These are phyloP conservation scores for Sprattus sprattus DNA, from an alignment of 2,113 vertebrate species.

Conservation along the genomic window DNA sequence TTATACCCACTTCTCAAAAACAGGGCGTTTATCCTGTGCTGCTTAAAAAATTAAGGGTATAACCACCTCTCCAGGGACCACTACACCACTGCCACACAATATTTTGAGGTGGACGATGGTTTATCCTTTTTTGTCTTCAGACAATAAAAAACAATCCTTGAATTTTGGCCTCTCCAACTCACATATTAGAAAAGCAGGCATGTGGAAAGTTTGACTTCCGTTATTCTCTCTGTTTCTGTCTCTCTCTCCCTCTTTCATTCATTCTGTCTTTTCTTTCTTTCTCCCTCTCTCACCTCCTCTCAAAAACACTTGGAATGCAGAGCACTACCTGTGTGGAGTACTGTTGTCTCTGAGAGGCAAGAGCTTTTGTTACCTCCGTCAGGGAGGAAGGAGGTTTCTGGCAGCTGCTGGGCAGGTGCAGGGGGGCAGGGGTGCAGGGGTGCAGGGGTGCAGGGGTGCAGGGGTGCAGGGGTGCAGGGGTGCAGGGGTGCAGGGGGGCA, in stretches of 20 bases:
- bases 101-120: background rate
- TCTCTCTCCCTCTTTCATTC: background rate
- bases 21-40: no score
- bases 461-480: slow-evolving; percentile 52
- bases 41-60: no score
- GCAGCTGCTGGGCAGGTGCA: slow-evolving; percentile 49
- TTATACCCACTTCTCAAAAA: no score
- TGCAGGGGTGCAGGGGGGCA: no score
- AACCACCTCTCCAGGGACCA: no score
- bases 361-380: slow-evolving; percentile 1
- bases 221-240: background rate
- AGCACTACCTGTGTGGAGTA: background rate
- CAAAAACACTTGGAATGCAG: background rate
- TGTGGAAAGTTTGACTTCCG: background rate
- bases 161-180: background rate
- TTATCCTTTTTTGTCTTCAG: background rate
- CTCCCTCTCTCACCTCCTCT: background rate
- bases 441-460: slow-evolving; percentile 42
- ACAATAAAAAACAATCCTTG: background rate
- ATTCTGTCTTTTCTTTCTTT: background rate
- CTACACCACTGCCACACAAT: no score
- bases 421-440: slow-evolving; percentile 23
- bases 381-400: slow-evolving; percentile 17
- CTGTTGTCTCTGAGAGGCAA: slow-evolving; percentile 18
- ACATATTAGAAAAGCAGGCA: background rate